Evolutionary conservation across 2,888 invertebrate genomes (phyloP).

Genomic region (Clivina fossor): DNA sequence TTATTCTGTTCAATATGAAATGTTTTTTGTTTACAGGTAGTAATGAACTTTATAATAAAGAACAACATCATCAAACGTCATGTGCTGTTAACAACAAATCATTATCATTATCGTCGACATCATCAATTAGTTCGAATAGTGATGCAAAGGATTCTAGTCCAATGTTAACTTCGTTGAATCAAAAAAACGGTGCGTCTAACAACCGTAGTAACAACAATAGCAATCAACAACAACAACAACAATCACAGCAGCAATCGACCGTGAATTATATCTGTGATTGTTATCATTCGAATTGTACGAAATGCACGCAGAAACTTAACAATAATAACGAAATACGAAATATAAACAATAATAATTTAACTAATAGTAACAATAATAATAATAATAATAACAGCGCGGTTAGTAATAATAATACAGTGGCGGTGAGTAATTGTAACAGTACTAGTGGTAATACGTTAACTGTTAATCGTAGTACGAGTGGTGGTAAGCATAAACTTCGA

Average conservation of each 20-base stretch:
- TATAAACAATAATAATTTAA: slow-evolving; percentile 48
- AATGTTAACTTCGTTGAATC: slow-evolving; percentile 20
- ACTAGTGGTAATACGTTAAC: slow-evolving; percentile 44
- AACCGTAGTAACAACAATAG: not conserved
- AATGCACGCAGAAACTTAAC: slow-evolving; percentile 48
- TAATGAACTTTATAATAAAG: no score
- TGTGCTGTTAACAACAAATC: slow-evolving; percentile 21
- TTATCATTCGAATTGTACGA: slow-evolving; percentile 46
- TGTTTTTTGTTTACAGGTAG: no score
- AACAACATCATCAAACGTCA: no score
- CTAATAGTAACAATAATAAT: slow-evolving; percentile 47
- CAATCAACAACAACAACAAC: not conserved
- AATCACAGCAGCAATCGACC: not conserved
- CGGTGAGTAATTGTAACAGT: no score
- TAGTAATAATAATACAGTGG: slow-evolving; percentile 46
- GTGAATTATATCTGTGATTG: slow-evolving; percentile 37
- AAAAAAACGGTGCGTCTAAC: slow-evolving; percentile 11
- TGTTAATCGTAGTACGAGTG: slow-evolving; percentile 42
- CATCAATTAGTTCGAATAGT: slow-evolving; percentile 23
- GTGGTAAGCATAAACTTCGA: slow-evolving; percentile 46
- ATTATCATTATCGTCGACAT: no score
- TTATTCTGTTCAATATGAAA: no score
- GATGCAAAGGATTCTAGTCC: slow-evolving; percentile 30
- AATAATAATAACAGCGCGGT: slow-evolving; percentile 39
- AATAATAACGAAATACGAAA: slow-evolving; percentile 42